A percentile compares a stretch with the other conserved stretches of the same genome.
Conservation (phyloP, 1,140 invertebrate genomes). For the Zophobas atratus region DNA sequence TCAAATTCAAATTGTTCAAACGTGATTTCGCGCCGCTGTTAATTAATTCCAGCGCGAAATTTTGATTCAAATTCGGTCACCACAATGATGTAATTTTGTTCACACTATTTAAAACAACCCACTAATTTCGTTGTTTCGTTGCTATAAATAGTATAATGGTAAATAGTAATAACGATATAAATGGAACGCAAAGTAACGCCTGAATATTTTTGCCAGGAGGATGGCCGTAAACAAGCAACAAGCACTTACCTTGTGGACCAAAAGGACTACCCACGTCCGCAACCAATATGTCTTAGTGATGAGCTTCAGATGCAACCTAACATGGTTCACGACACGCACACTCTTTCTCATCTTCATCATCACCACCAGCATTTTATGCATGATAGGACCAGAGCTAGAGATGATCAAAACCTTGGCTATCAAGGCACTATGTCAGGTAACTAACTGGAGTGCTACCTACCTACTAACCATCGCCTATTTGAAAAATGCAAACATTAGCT, state of each 20-base stretch:
- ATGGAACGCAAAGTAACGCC: conserved; percentile 2
- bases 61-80: no score
- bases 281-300: conserved; percentile 69
- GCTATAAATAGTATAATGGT: no score
- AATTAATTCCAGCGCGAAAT: no score
- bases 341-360: conserved; percentile 76
- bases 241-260: conserved; percentile 86
- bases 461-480: not conserved
- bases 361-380: conserved; percentile 71
- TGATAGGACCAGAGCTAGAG: conserved; percentile 71
- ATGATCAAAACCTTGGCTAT: conserved; percentile 66
- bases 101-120: no score
- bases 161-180: not conserved
- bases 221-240: conserved; percentile 78
- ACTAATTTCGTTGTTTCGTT: no score
- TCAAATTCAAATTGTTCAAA: no score
- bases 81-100: no score
- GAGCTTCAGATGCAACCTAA: conserved; percentile 67
- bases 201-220: conserved; percentile 71
- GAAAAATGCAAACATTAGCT: not conserved
- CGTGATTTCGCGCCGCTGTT: no score
- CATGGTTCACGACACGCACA: conserved; percentile 71
- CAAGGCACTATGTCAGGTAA: conserved; percentile 66
- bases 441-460: conserved; percentile 49
- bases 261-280: conserved; percentile 71